These are phyloP conservation scores for Cardinalis cardinalis DNA, from an alignment of 2,113 vertebrate species.

Conservation along the genomic window DNA sequence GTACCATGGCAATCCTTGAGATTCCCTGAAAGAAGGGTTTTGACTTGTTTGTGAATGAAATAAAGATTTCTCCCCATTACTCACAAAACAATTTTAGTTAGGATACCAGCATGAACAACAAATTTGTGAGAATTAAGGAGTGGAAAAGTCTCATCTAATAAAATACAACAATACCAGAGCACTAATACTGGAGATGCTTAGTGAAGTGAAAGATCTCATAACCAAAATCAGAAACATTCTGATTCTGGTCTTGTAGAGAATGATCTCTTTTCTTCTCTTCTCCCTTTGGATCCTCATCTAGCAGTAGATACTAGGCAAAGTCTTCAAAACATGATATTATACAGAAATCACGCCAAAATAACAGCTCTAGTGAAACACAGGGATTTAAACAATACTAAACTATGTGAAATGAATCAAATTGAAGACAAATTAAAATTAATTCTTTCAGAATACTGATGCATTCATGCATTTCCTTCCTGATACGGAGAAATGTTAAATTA, in stretches of 20 bases:
- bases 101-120: background rate
- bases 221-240: background rate
- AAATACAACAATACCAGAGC: background rate
- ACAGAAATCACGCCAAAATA: background rate
- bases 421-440: conserved; percentile 4
- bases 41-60: background rate
- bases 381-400: background rate
- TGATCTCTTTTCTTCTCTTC: background rate
- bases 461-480: background rate
- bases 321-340: background rate
- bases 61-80: background rate
- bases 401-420: background rate
- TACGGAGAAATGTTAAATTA: background rate
- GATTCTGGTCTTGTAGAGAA: background rate
- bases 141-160: background rate
- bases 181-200: background rate
- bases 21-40: background rate
- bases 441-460: background rate
- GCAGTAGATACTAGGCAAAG: background rate
- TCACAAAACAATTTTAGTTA: background rate
- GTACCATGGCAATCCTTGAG: too few relatives aligned
- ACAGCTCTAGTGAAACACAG: background rate
- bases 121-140: background rate
- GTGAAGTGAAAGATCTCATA: background rate
- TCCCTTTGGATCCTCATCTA: background rate